Evolutionary conservation across 1,140 invertebrate species (phyloP).

Genomic region (Euura lappo): DNA sequence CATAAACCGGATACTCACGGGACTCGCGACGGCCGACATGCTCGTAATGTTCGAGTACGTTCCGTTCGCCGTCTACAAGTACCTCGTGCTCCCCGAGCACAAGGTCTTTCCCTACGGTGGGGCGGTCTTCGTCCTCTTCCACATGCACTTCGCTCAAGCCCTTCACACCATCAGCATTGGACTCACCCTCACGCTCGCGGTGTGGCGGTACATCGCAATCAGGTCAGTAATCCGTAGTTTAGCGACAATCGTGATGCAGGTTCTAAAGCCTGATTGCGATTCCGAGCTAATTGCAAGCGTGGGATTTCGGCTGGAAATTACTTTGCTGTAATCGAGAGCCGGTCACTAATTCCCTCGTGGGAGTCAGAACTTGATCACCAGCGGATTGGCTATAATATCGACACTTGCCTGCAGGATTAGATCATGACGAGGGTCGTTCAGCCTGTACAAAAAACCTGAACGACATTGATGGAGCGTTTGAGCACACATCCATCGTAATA

Average conservation of each 20-base stretch:
- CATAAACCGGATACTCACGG: conserved; percentile 83
- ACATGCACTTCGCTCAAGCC: conserved; percentile 80
- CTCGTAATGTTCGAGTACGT: conserved; percentile 89
- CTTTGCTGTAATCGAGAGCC: too few relatives aligned
- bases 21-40: conserved; percentile 83
- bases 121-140: conserved; percentile 77
- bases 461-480: too few relatives aligned
- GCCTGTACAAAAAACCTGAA: too few relatives aligned
- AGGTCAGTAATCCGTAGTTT: conserved; percentile 51
- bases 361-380: too few relatives aligned
- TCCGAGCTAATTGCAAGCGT: too few relatives aligned
- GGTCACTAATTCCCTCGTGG: too few relatives aligned
- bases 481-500: too few relatives aligned
- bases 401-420: too few relatives aligned
- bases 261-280: too few relatives aligned
- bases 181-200: conserved; percentile 80
- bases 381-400: too few relatives aligned
- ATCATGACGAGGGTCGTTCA: too few relatives aligned
- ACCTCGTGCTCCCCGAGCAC: conserved; percentile 66
- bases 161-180: conserved; percentile 89
- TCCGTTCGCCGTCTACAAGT: conserved; percentile 80
- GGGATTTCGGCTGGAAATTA: too few relatives aligned
- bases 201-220: conserved; percentile 77
- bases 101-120: conserved; percentile 69
- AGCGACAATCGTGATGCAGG: neutral